Percentiles rank a stretch among this genome's conserved stretches.
phyloP scores from a whole-genome alignment of 2,888 invertebrate species.

The Melolontha melolontha region DNA sequence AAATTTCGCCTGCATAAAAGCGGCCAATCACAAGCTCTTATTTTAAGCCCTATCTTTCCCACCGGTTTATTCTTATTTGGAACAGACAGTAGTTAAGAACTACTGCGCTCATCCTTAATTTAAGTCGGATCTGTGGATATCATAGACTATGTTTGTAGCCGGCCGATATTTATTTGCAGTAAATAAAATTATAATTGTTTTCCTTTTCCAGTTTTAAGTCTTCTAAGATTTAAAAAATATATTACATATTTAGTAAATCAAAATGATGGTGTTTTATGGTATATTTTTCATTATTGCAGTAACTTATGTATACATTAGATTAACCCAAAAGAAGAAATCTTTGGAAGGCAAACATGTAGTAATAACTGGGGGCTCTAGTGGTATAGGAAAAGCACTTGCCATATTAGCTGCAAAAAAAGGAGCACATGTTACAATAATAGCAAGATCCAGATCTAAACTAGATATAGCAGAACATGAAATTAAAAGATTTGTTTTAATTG shows the following conservation, averaged over 20 bases:
- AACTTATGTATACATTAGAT: slow-evolving; percentile 7
- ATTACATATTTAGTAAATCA: not conserved
- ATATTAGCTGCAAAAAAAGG: slow-evolving; percentile 82
- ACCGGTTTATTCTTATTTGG: no score
- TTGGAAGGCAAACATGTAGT: slow-evolving; percentile 72
- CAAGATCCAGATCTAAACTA: slow-evolving; percentile 81
- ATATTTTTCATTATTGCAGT: slow-evolving; percentile 19
- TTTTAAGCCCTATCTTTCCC: no score
- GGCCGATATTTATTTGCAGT: no score
- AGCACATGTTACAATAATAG: slow-evolving; percentile 91
- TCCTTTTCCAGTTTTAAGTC: no score
- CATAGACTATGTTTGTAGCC: no score
- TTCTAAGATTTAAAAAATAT: not conserved
- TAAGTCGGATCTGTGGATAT: no score
- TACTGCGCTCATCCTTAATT: no score
- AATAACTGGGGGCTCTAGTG: slow-evolving; percentile 95
- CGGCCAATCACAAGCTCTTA: no score
- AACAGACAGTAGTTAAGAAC: no score
- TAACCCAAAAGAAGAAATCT: slow-evolving; percentile 15
- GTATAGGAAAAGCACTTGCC: slow-evolving; percentile 91
- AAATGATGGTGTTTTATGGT: slow-evolving; percentile 27
- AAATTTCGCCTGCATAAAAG: no score
- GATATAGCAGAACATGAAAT: slow-evolving; percentile 74
- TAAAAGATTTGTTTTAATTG: slow-evolving; percentile 64
- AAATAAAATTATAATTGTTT: no score